Percentiles rank a stretch among this genome's conserved stretches.
Conservation (phyloP, 2,797 vertebrate species). For the Schizopygopsis pylzovi region DNA sequence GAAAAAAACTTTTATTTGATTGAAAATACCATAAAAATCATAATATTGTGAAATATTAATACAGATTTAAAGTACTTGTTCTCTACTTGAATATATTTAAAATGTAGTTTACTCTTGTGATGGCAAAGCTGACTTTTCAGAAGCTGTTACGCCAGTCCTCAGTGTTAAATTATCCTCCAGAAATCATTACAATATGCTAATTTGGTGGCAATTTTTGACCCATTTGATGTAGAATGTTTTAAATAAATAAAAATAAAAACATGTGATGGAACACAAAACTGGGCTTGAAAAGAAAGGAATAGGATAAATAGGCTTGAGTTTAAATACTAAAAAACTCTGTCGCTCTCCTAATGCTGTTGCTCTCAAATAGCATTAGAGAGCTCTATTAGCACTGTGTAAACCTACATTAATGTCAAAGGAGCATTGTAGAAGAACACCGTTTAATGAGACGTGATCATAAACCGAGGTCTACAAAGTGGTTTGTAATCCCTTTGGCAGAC, state of each 20-base stretch:
- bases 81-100: background rate
- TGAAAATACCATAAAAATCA: background rate
- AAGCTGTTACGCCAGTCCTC: too few relatives aligned
- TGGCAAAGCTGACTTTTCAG: background rate
- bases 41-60: background rate
- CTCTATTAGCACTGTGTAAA: constrained; percentile 33
- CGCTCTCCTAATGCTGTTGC: background rate
- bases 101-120: background rate
- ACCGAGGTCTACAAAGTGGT: constrained; percentile 29
- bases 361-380: background rate
- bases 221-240: background rate
- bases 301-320: background rate
- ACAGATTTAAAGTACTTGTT: background rate
- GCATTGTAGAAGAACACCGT: constrained; percentile 36
- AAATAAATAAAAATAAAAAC: background rate
- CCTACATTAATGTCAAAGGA: constrained; percentile 40
- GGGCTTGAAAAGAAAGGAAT: background rate
- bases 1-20: background rate
- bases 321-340: background rate
- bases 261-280: background rate
- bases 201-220: background rate
- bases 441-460: constrained; percentile 44
- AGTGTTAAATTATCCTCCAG: background rate
- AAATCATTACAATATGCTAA: background rate
- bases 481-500: constrained; percentile 43